A percentile compares a stretch with the other conserved stretches of the same genome.
phyloP scores from a whole-genome alignment of 2,888 invertebrate species.

The Limnephilus lunatus region DNA sequence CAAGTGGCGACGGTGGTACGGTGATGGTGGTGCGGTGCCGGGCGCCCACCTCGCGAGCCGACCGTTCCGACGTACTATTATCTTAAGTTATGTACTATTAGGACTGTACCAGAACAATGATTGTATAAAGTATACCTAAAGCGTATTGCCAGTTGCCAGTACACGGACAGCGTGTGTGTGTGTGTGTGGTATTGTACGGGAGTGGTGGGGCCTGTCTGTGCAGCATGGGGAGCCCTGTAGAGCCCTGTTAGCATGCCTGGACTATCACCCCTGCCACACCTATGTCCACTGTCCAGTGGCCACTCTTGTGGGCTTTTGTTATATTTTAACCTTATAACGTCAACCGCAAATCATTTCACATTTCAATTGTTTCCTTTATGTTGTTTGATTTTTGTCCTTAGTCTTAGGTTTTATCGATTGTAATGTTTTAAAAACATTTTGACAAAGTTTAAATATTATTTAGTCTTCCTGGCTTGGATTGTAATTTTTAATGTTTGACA shows the following conservation, averaged over 20 bases:
- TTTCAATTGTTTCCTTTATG: slow-evolving; percentile 63
- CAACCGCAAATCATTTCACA: slow-evolving; percentile 50
- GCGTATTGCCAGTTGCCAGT: background rate
- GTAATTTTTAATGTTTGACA: slow-evolving; percentile 63
- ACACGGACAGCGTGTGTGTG: slow-evolving; percentile 70
- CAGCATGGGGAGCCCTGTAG: slow-evolving; percentile 40
- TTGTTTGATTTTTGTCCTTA: slow-evolving; percentile 65
- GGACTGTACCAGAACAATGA: slow-evolving; percentile 18
- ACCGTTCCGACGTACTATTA: slow-evolving; percentile 67
- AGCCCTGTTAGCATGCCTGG: slow-evolving; percentile 52
- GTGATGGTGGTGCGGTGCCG: slow-evolving; percentile 42
- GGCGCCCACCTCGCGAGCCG: slow-evolving; percentile 16
- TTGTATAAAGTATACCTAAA: slow-evolving; percentile 42
- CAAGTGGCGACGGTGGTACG: slow-evolving; percentile 35
- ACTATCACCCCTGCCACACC: slow-evolving; percentile 40
- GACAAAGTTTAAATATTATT: slow-evolving; percentile 61
- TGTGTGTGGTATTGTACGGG: slow-evolving; percentile 74
- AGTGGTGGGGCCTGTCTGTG: background rate
- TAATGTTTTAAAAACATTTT: slow-evolving; percentile 64
- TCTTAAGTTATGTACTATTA: slow-evolving; percentile 23
- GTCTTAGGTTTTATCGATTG: slow-evolving; percentile 63
- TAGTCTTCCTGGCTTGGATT: slow-evolving; percentile 66
- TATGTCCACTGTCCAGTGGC: slow-evolving; percentile 48
- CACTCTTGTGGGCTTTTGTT: slow-evolving; percentile 47
- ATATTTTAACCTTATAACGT: slow-evolving; percentile 45